Conservation (phyloP, 2,888 invertebrate genomes). For the Drosophila incognita region DNA sequence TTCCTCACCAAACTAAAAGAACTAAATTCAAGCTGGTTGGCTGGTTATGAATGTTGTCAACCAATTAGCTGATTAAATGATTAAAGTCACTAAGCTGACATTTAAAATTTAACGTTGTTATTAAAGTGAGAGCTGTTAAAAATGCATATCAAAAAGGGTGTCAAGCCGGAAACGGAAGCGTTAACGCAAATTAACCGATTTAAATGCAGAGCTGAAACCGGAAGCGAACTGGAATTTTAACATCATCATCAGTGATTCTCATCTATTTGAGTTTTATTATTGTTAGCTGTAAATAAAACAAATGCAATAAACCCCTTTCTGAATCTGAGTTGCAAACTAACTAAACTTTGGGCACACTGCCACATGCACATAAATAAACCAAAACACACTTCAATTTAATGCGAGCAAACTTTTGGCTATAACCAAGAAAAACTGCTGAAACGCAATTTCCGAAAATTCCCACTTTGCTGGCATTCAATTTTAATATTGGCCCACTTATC, state of each 20-base stretch:
- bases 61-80: neutral
- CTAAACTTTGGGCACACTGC: neutral
- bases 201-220: neutral
- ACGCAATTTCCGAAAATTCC: conserved; percentile 7
- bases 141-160: neutral
- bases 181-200: neutral
- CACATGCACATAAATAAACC: neutral
- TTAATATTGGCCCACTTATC: conserved; percentile 35
- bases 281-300: neutral
- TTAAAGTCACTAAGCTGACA: neutral
- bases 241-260: neutral
- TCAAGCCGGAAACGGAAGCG: neutral
- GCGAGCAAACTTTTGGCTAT: neutral
- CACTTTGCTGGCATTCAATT: conserved; percentile 17
- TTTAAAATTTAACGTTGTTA: neutral
- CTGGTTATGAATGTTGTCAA: neutral
- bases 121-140: neutral
- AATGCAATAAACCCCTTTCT: neutral
- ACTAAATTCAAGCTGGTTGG: neutral
- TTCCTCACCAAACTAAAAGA: neutral
- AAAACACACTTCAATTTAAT: neutral
- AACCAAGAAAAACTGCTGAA: neutral
- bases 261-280: neutral
- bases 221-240: neutral
- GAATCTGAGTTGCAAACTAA: neutral